A percentile compares a stretch with the other conserved stretches of the same genome.
These are phyloP conservation scores for Fukomys damarensis DNA, from an alignment of 2,113 vertebrate genomes.

Conservation along the genomic window DNA sequence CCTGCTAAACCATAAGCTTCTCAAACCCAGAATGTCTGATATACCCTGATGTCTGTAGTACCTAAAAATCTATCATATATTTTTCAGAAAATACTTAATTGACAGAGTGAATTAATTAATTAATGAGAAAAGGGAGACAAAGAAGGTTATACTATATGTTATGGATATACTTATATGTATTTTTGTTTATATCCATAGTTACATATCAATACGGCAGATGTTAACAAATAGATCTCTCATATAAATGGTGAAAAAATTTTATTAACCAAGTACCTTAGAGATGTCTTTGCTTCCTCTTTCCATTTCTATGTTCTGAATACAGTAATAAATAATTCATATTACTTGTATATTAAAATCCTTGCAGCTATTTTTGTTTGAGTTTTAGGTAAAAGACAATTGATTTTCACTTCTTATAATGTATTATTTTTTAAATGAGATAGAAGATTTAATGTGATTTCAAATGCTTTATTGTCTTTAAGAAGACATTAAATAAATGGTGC, in stretches of 20 bases:
- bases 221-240: constrained; percentile 9
- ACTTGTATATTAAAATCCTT: neutral
- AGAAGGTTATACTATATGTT: neutral
- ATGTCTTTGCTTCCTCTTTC: constrained; percentile 4
- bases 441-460: constrained; percentile 22
- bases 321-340: neutral
- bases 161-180: neutral
- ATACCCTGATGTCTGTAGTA: neutral
- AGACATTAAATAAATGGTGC: constrained; percentile 43
- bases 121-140: neutral
- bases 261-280: neutral
- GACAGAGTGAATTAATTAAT: neutral
- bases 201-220: neutral
- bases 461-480: constrained; percentile 11
- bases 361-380: neutral
- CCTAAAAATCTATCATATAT: neutral
- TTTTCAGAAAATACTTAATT: neutral
- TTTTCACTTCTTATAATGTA: neutral
- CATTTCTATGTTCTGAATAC: neutral
- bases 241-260: neutral
- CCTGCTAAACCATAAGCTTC: neutral
- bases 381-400: constrained; percentile 25
- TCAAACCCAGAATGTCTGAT: neutral
- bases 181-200: neutral
- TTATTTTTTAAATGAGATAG: neutral